phyloP scores from a whole-genome alignment of 2,797 vertebrate species.

The Ficedula albicollis region DNA sequence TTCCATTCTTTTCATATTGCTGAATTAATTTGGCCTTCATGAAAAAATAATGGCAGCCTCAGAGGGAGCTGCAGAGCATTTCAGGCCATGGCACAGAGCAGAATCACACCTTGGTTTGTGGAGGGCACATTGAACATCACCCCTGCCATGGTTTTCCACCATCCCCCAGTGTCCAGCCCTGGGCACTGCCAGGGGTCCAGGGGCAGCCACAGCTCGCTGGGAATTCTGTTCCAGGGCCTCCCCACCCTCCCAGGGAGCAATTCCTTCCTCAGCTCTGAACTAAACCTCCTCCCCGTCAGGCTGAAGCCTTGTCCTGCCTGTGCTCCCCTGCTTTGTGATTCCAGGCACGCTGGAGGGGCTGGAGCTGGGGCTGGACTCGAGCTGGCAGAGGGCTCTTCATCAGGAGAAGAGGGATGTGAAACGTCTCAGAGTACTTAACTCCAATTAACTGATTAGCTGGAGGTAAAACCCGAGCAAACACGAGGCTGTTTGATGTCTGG shows the following conservation, averaged over 20 bases:
- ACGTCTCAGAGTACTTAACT: not conserved
- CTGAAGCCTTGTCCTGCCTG: accelerated
- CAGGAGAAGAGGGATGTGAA: not conserved
- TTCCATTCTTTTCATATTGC: not conserved
- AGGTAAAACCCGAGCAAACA: not conserved
- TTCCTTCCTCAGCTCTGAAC: accelerated
- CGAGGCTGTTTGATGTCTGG: not conserved
- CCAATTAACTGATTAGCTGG: slow-evolving; percentile 50
- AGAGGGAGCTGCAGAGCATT: not conserved
- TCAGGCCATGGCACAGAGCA: not conserved
- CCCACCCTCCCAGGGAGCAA: no score
- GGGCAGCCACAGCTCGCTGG: not conserved
- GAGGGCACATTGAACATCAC: not conserved
- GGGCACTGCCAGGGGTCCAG: not conserved
- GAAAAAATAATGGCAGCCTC: not conserved
- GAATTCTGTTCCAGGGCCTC: not conserved
- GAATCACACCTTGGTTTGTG: not conserved
- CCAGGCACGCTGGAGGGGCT: accelerated
- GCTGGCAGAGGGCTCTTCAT: not conserved
- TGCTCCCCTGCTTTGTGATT: accelerated
- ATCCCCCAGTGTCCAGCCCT: accelerated
- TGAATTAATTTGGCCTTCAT: not conserved
- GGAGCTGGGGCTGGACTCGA: not conserved
- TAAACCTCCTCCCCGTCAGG: accelerated
- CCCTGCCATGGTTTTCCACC: not conserved